Base-by-base conservation (phyloP, 1,140 invertebrate species). In the Coenobita brevimanus region DNA sequence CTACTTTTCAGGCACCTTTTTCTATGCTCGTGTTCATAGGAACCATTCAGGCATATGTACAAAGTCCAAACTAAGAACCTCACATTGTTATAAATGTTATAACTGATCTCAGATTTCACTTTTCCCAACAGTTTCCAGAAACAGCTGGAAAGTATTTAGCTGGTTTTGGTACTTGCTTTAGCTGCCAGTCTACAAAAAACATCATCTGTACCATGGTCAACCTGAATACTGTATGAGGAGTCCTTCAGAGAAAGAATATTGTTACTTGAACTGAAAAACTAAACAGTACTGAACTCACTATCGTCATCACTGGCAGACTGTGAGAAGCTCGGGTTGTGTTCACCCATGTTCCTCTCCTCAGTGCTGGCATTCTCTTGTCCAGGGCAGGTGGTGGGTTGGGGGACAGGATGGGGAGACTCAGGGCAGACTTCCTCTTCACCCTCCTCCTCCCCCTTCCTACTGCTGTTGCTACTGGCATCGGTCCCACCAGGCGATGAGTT, bases 291-390 rank as follows among this genome's bases (percentile, higher is more conserved):
- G 27, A 24, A 64, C 83, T 88, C 46, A 88, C 89, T 76, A 43
- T 90, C 89, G 67, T 90, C 89, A 33, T 38, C 69, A 50, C 82
- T 62, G 62, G 85, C n/a, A 38, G 38, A 50, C 30, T 82, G 71
- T 10, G 78, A 78, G 24, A 81, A 83, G 46, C 64, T 76, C 30
- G 78, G 78, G 73, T 88, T 82, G 67, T 82, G 73, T 73, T 82
- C 86, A 15, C 80, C 86, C 36, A 89, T 43, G 15, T 73, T 87
- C 50, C 67, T 87, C 30, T 81, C 62, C 30, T 87, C 76, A 1
- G 50, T 69, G 64, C 46, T 50, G 46, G 46, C 46, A 50, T 17
- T 50, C 6, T 50, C 46, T 6, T 6, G 46, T 10, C 30, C 64
- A 10, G 64, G 64, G 30, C 64, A 8, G 21, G 41, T 30, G 36